A percentile compares a stretch with the other conserved stretches of the same genome.
Evolutionary conservation across 92 coral and sea anemone species (phyloP).

Genomic region (Blastomussa wellsi): DNA sequence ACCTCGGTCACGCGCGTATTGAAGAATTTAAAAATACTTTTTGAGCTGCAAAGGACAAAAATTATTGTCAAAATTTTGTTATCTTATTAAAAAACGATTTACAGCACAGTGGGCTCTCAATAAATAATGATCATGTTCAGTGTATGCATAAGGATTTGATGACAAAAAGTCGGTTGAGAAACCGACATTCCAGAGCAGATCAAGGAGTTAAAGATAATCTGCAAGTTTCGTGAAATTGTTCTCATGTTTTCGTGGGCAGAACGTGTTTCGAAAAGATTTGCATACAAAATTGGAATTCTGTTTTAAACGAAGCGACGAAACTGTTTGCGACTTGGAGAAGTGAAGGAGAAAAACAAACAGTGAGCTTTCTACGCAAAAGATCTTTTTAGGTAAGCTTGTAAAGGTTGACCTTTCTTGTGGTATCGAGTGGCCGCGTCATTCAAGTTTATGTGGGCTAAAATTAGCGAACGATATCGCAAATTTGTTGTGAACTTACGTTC

Average conservation of each 20-base stretch:
- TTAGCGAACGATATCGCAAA: constrained; percentile 9
- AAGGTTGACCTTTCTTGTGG: constrained; percentile 34
- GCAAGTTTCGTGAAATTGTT: constrained; percentile 9
- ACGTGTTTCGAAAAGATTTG: constrained; percentile 11
- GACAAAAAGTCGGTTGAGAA: not conserved
- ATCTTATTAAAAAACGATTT: constrained; percentile 21
- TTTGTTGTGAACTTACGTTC: not conserved
- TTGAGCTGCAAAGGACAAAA: not conserved
- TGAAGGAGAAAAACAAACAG: constrained; percentile 7
- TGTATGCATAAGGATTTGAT: constrained; percentile 25
- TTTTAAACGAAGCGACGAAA: not conserved
- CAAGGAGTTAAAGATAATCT: not conserved
- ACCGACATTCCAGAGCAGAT: constrained; percentile 38
- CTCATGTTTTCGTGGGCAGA: not conserved
- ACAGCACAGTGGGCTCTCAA: not conserved
- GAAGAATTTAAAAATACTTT: not conserved
- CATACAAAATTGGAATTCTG: not conserved
- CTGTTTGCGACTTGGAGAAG: not conserved
- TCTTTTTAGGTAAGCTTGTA: constrained; percentile 32
- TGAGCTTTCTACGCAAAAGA: not conserved
- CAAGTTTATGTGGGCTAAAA: not conserved
- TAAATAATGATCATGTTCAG: constrained; percentile 15
- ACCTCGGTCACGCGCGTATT: not conserved
- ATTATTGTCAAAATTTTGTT: constrained; percentile 5
- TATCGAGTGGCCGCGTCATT: constrained; percentile 14